These are phyloP conservation scores for Hyposoter didymator DNA, from an alignment of 2,888 invertebrate species.

Conservation along the genomic window DNA sequence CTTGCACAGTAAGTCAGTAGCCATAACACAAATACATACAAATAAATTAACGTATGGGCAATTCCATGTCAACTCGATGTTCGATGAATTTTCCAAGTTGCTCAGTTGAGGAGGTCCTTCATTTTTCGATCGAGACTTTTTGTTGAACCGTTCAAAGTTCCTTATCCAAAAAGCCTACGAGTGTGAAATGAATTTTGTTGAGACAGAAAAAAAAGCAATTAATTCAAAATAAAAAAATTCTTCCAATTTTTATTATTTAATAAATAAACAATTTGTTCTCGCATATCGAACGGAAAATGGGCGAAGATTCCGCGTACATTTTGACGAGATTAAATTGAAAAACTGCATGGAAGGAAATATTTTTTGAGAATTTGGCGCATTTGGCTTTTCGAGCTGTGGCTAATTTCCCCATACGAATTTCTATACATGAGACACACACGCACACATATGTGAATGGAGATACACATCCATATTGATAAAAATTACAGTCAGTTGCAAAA, in stretches of 20 bases:
- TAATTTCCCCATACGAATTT: not conserved
- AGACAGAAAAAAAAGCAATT: not conserved
- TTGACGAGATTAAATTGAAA: not conserved
- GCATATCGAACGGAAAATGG: too few relatives aligned
- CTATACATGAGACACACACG: not conserved
- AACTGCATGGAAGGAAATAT: not conserved
- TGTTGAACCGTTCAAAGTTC: too few relatives aligned
- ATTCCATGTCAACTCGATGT: not conserved
- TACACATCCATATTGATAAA: not conserved
- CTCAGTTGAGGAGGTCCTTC: too few relatives aligned
- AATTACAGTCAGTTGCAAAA: not conserved
- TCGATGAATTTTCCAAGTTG: not conserved
- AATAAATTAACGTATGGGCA: not conserved
- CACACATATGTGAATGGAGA: not conserved
- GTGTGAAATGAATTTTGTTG: not conserved
- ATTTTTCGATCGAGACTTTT: too few relatives aligned
- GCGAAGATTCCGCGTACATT: too few relatives aligned
- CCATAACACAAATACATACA: constrained; percentile 27
- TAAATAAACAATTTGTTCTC: too few relatives aligned
- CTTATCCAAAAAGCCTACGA: too few relatives aligned
- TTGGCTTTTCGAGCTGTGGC: not conserved
- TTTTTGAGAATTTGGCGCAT: not conserved
- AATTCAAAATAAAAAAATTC: too few relatives aligned
- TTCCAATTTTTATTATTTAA: too few relatives aligned
- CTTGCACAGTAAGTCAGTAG: constrained; percentile 51